A percentile compares a stretch with the other conserved stretches of the same genome.
These are phyloP conservation scores for Zaprionus tsacasi DNA, from an alignment of 1,140 invertebrate genomes.

Conservation along the genomic window DNA sequence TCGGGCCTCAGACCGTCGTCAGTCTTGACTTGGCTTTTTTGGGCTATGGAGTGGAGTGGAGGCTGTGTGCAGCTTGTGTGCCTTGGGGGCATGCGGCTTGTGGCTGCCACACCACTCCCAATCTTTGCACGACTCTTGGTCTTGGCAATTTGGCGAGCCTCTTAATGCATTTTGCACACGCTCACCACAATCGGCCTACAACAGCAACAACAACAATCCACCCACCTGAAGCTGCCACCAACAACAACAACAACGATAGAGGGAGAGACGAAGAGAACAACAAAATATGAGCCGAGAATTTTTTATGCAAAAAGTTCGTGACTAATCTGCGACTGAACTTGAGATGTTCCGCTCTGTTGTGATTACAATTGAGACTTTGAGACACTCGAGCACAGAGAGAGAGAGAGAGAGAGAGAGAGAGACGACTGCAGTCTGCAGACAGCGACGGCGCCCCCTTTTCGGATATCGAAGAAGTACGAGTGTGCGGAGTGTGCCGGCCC, in stretches of 20 bases:
- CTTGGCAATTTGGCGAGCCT: conserved; percentile 57
- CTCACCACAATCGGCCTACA: conserved; percentile 27
- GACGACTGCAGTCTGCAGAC: background rate
- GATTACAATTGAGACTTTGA: conserved; percentile 56
- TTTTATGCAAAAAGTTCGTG: conserved; percentile 74
- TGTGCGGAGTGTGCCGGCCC: background rate
- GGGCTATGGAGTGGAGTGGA: background rate
- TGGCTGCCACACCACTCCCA: conserved; percentile 62
- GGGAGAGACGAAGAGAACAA: conserved; percentile 2
- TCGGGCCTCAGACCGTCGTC: background rate
- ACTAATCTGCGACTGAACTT: conserved; percentile 65
- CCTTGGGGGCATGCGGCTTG: conserved; percentile 16
- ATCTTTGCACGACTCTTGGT: conserved; percentile 70
- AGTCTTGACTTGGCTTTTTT: conserved; percentile 4
- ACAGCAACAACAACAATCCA: conserved; percentile 37
- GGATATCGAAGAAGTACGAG: conserved; percentile 3
- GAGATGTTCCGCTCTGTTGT: conserved; percentile 49
- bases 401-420: background rate
- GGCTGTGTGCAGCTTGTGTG: conserved; percentile 17
- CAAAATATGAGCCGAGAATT: conserved; percentile 64
- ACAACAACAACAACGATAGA: conserved; percentile 3
- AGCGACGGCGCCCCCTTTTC: conserved; percentile 6
- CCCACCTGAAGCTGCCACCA: conserved; percentile 44
- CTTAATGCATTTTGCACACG: conserved; percentile 61
- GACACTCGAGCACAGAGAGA: conserved; percentile 21